These are phyloP conservation scores for Cettia cetti DNA, from an alignment of 2,113 vertebrate genomes.

Conservation along the genomic window DNA sequence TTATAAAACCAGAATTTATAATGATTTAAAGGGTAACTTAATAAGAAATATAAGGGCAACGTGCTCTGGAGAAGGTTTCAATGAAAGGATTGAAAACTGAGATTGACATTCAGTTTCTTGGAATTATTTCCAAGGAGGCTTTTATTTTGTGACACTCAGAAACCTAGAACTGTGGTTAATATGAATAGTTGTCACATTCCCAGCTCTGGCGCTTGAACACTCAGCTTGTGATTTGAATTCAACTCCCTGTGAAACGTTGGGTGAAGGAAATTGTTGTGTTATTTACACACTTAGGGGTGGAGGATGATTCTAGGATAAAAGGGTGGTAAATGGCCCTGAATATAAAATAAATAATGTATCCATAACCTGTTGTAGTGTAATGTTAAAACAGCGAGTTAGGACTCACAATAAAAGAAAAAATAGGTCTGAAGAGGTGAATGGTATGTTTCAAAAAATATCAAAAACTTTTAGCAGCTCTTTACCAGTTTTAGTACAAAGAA, in stretches of 20 bases:
- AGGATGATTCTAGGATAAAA: not conserved
- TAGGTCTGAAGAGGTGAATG: not conserved
- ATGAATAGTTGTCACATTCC: not conserved
- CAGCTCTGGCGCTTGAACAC: not conserved
- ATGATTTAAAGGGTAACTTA: constrained; percentile 16
- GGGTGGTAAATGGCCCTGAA: not conserved
- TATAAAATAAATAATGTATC: not conserved
- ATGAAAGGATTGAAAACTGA: not conserved
- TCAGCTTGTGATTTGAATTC: not conserved
- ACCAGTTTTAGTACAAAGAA: not conserved
- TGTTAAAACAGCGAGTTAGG: not conserved
- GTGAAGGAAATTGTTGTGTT: not conserved
- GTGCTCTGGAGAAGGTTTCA: not conserved
- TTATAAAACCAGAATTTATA: constrained; percentile 47
- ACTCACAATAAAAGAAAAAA: not conserved
- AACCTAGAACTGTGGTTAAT: not conserved
- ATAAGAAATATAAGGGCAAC: not conserved
- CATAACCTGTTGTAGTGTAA: not conserved
- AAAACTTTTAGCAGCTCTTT: not conserved
- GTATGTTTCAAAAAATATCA: not conserved
- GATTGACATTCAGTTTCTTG: not conserved
- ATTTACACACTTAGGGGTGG: not conserved
- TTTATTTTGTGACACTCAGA: not conserved
- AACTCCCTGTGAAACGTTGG: not conserved
- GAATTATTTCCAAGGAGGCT: not conserved